Conservation (phyloP, 2,888 invertebrate species). For the Dastarcus helophoroides region DNA sequence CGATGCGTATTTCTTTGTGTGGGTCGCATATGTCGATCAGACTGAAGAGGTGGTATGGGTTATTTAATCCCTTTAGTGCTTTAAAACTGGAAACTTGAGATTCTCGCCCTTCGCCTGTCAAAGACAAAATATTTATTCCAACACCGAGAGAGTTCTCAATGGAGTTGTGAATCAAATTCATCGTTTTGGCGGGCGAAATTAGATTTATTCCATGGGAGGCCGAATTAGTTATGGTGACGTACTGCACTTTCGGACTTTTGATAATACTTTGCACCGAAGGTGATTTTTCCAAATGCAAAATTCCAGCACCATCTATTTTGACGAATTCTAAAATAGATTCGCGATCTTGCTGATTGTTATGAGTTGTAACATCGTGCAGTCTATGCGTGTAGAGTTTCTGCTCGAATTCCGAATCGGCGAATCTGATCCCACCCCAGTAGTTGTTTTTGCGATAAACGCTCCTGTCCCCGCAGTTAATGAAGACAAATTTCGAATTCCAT, state of each 20-base stretch:
- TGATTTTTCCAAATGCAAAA: conserved; percentile 88
- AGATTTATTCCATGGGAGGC: conserved; percentile 89
- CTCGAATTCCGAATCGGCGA: conserved; percentile 83
- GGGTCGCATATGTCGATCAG: conserved; percentile 94
- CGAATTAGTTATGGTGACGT: conserved; percentile 71
- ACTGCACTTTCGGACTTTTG: conserved; percentile 69
- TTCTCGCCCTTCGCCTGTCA: conserved; percentile 87
- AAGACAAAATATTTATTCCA: conserved; percentile 78
- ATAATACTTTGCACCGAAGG: conserved; percentile 85
- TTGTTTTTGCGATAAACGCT: conserved; percentile 53
- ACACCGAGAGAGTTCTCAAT: conserved; percentile 76
- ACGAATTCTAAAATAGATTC: conserved; percentile 72
- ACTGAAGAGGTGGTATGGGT: conserved; percentile 88
- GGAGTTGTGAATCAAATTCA: conserved; percentile 63
- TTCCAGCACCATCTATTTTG: conserved; percentile 85
- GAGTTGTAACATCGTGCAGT: conserved; percentile 70
- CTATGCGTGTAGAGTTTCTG: conserved; percentile 71
- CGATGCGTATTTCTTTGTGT: conserved; percentile 78
- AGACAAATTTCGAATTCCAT: conserved; percentile 87
- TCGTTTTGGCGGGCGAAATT: conserved; percentile 75
- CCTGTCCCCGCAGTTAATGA: conserved; percentile 76
- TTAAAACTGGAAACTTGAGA: conserved; percentile 80
- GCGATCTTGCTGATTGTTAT: conserved; percentile 53
- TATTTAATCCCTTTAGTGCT: conserved; percentile 66
- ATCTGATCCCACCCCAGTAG: conserved; percentile 95